Percentiles rank a stretch among this genome's conserved stretches.
These are phyloP conservation scores for Diaprepes abbreviatus DNA, from an alignment of 2,888 invertebrate species.

Conservation along the genomic window DNA sequence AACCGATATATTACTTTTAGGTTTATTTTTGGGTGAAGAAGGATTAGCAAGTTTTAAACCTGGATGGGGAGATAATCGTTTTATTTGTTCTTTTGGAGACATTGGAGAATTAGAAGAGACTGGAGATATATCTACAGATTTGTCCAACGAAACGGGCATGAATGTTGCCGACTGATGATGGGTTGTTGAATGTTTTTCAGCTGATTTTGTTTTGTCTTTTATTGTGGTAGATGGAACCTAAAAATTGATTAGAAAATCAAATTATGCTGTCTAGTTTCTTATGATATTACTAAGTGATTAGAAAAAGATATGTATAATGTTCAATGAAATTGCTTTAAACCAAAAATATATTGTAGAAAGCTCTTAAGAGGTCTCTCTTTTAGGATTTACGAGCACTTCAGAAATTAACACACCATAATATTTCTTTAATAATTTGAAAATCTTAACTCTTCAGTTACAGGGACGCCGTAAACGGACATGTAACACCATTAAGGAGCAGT, in stretches of 20 bases:
- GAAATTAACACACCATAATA: no score
- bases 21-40: neutral
- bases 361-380: no score
- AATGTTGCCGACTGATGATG: slow-evolving; percentile 1
- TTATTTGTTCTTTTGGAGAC: neutral
- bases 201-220: slow-evolving; percentile 26
- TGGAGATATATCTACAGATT: slow-evolving; percentile 45
- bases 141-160: slow-evolving; percentile 9
- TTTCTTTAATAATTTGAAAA: no score
- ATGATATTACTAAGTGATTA: no score
- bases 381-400: no score
- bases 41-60: neutral
- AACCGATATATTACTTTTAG: slow-evolving; percentile 7
- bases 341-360: no score
- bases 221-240: slow-evolving; percentile 22
- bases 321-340: no score
- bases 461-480: no score
- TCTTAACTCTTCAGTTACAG: no score
- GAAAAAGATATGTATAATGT: no score
- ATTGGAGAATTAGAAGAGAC: slow-evolving; percentile 2
- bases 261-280: no score
- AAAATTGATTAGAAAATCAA: slow-evolving; percentile 4
- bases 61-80: neutral
- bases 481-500: no score
- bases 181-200: slow-evolving; percentile 12